Evolutionary conservation across 1,140 invertebrate species (phyloP), one percentile per base, ranked within the genome.

Genomic region (Tribolium castaneum): DNA sequence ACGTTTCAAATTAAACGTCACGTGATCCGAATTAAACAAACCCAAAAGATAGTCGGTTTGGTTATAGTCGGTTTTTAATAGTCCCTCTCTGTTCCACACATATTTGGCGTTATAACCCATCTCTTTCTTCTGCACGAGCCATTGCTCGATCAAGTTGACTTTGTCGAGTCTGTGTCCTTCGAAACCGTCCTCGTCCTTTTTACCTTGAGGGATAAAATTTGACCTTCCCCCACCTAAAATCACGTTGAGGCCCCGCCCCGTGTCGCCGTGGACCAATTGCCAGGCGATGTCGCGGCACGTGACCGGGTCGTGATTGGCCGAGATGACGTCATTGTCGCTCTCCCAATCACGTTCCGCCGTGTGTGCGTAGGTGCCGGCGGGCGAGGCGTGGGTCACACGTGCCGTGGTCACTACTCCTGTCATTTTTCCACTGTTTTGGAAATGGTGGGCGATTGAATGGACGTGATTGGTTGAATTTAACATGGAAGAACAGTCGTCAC

Each of bases 331-430:
- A 12, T 87, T 86, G 83, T 95, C 93, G 75, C 91, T 90, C 86
- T 96, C 95, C 94, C 94, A 96, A 76, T 92, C 89, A 51, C 95
- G 87, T 79, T 93, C 90, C 0, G 94, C 89, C 0, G 91, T 90
- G 83, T 95, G 93, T 0, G 95, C 95, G 87, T 96, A 98, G 1
- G 94, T 87, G 0, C 94, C 94, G 0, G 93, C 91, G 0, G 95
- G 94, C 0, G 94, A 93, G 0, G 94, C 95, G 82, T 96, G 94
- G 0, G 94, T 96, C 2, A 96, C 91, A 14, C 94, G 87, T 0
- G 94, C 93, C 0, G 91, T 95, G 1, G 95, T 96, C 4, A 96
- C 93, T 1, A 96, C 81, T 85, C 95, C 95, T 25, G 93, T 93
- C 52, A 91, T 90, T 80, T 94, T 92, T 5, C 92, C 93, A 5